Percentiles rank a stretch among this genome's conserved stretches.
Conservation (phyloP, 2,113 vertebrate genomes). For the Dendropsophus ebraccatus region DNA sequence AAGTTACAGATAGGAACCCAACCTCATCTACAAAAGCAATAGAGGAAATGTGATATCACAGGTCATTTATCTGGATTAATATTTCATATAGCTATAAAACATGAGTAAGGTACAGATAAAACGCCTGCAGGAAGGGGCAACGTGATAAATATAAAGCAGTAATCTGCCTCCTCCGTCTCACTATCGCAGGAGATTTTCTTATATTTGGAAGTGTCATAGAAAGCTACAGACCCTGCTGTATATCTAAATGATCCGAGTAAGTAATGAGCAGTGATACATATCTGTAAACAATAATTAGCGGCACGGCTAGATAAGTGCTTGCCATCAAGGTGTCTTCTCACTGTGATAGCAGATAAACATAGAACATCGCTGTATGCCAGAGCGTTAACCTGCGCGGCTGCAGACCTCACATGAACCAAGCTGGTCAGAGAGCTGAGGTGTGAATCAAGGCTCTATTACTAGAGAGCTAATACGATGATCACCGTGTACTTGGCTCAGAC, state of each 20-base stretch:
- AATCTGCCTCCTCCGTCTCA: background rate
- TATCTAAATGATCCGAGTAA: background rate
- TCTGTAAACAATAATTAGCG: conserved; percentile 26
- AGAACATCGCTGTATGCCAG: background rate
- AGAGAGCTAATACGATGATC: too few species aligned
- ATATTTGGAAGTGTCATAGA: background rate
- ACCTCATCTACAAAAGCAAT: background rate
- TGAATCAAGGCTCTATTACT: background rate
- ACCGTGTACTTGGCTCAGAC: background rate
- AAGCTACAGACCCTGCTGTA: background rate
- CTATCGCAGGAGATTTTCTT: background rate
- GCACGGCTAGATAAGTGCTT: background rate
- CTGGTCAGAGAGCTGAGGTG: background rate
- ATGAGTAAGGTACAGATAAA: background rate
- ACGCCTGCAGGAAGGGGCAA: background rate
- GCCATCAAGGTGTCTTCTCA: background rate
- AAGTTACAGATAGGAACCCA: background rate
- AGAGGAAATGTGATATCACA: background rate
- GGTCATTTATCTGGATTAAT: background rate
- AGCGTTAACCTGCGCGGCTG: background rate
- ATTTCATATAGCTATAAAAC: conserved; percentile 12
- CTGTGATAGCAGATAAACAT: conserved; percentile 13
- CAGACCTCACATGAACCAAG: background rate
- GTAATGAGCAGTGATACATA: conserved; percentile 16
- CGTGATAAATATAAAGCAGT: background rate